Percentiles rank a stretch among this genome's conserved stretches.
Conservation (phyloP, 2,113 vertebrate species). For the Chaenocephalus aceratus region DNA sequence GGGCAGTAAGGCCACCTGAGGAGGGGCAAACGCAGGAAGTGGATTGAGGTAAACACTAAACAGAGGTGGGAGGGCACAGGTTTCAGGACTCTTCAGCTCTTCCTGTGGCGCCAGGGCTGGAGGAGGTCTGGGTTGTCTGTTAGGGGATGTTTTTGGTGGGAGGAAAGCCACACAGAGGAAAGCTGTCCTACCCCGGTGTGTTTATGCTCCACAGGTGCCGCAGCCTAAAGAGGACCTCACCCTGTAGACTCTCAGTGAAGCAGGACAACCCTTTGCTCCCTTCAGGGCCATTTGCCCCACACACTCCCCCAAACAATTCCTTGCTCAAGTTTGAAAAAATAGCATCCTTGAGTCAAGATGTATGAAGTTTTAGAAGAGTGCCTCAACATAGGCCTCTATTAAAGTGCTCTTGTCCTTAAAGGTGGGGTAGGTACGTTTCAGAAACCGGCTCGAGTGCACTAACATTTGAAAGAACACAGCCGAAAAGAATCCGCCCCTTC, state of each 20-base stretch:
- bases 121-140: conserved; percentile 78
- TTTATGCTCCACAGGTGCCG: conserved; percentile 77
- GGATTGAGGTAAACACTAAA: conserved; percentile 78
- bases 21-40: conserved; percentile 68
- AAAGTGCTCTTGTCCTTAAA: neutral
- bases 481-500: too few relatives aligned
- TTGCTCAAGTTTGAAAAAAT: neutral
- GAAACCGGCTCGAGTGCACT: too few relatives aligned
- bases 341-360: neutral
- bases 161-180: conserved; percentile 78
- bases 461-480: too few relatives aligned
- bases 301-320: neutral
- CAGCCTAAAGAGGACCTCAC: conserved; percentile 60
- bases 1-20: conserved; percentile 65
- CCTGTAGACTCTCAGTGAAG: conserved; percentile 49
- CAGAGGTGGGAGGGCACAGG: conserved; percentile 65
- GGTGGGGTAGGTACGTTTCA: too few relatives aligned
- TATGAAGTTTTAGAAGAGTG: neutral
- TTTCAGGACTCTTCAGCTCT: conserved; percentile 65
- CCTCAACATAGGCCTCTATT: neutral
- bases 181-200: conserved; percentile 65
- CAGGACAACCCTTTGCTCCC: conserved; percentile 23
- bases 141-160: conserved; percentile 75
- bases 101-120: conserved; percentile 68
- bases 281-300: neutral